Evolutionary conservation across 2,797 vertebrate species (phyloP), one percentile per base, ranked within the genome.

Genomic region (Malacoctenus gilli): DNA sequence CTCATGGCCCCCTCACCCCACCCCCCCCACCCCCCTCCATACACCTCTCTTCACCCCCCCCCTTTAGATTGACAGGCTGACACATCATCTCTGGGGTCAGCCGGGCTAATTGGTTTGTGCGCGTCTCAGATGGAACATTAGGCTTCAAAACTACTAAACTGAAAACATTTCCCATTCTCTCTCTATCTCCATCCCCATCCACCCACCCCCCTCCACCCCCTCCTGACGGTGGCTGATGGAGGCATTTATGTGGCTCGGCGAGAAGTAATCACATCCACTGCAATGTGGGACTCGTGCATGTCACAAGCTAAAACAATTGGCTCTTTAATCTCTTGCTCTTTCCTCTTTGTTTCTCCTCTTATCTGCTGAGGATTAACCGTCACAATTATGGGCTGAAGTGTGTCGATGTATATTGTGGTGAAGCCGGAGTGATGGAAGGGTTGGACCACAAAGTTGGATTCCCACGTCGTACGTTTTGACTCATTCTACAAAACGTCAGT

Each of bases 21-120:
- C 9, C 25, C 25, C 25, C 9, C 5, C 25, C 25, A 28, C 25
- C 25, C 25, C 25, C n/a, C 25, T 6, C 25, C 25, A n/a, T 28
- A 5, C 25, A 5, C 9, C 5, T 9, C 25, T 6, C 25, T 9
- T 9, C 25, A 28, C 6, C 25, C 9, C 25, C 9, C 6, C 16
- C 42, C 42, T 43, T 63, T 35, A 66, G 79, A 82, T 44, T 82
- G 80, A 79, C 75, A 83, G 63, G 59, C 67, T 67, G 67, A 84
- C 68, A 84, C 42, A 28, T 55, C 68, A 50, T 79, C 69, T 71
- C 53, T 47, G 25, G 74, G 89, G 89, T 89, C 87, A 86, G 38
- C 46, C 11, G 21, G 84, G 84, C 80, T 92, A 92, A 91, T 89
- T 91, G 86, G 75, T 86, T 88, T 87, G 82, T 75, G 72, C 81